Base-by-base conservation (phyloP, 2,888 invertebrate species). In the Saturnia japonica region DNA sequence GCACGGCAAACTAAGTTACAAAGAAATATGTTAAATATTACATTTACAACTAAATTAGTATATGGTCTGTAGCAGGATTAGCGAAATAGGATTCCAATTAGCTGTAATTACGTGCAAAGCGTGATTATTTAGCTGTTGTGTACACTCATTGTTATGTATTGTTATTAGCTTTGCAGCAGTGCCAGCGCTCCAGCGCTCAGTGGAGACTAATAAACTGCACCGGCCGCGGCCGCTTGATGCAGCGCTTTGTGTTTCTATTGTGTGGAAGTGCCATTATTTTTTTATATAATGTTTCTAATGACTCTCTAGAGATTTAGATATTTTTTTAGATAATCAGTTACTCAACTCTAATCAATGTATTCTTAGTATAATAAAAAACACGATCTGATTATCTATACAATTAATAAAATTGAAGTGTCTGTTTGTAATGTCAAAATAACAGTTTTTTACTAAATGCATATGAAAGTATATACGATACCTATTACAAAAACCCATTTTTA, bases 71-170 rank as follows among this genome's bases (percentile, higher is more conserved):
- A 60, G 25, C 22, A 57, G 25, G 57, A 40, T 40, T 34, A 40
- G 19, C n/a, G 40, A 40, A 40, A 40, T 64, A n/a, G 64, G 40
- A 64, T 40, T 64, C 64, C 64, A 64, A 64, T 64, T 64, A 64
- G 7, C 64, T n/a, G 19, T 64, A 64, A 62, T 62, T 62, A 34
- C 16, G 62, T 60, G 60, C 28, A 60, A 60, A 54, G 28, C 60
- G 25, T 64, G 40, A 40, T 64, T 64, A 40, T 40, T 16, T n/a
- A 0, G 9, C 34, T 40, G 40, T 28, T 14, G 4, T 60, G 28
- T 60, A 4, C 28, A 28, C 14, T 60, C 57, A 60, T 25, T 60
- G 57, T 60, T 60, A 60, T 28, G 57, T 60, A 60, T 28, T 60
- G 57, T 60, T 28, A 60, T 60, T 60, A 60, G 57, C 25, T 25